Conservation (phyloP, 2,888 invertebrate genomes). For the Dasysyrphus tricinctus region DNA sequence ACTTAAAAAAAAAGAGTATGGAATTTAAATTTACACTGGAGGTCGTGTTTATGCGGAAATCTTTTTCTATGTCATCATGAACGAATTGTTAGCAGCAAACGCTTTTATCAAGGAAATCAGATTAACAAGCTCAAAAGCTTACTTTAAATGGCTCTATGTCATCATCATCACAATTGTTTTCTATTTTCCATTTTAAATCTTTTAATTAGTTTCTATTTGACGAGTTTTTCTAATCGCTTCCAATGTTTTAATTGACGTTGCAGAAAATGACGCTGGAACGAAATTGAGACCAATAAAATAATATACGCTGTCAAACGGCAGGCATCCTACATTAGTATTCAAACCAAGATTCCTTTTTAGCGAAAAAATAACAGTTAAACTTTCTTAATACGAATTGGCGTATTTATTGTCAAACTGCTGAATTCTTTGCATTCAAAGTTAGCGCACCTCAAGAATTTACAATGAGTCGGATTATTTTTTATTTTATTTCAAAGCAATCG, state of each 20-base stretch:
- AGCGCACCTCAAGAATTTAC: constrained; percentile 28
- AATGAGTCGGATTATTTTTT: constrained; percentile 23
- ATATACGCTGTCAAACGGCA: background rate
- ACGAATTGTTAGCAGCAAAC: background rate
- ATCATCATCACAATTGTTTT: background rate
- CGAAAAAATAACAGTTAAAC: constrained; percentile 46
- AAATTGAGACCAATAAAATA: constrained; percentile 8
- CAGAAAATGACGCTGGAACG: background rate
- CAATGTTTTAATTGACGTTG: background rate
- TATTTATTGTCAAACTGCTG: constrained; percentile 42
- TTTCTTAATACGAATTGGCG: constrained; percentile 36
- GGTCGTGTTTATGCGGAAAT: constrained; percentile 29
- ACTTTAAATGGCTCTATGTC: constrained; percentile 1
- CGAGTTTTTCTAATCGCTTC: background rate
- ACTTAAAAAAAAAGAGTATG: background rate
- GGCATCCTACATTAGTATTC: constrained; percentile 29
- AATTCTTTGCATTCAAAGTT: constrained; percentile 32
- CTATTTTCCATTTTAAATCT: constrained; percentile 17
- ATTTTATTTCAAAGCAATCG: background rate
- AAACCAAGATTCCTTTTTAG: background rate
- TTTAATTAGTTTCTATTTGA: constrained; percentile 2
- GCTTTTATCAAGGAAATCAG: constrained; percentile 9
- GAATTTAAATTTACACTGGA: constrained; percentile 12
- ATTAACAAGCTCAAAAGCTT: constrained; percentile 8
- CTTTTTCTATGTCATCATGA: constrained; percentile 16